Base-by-base conservation (phyloP, 2,888 invertebrate genomes). In the Campoplex capitator region DNA sequence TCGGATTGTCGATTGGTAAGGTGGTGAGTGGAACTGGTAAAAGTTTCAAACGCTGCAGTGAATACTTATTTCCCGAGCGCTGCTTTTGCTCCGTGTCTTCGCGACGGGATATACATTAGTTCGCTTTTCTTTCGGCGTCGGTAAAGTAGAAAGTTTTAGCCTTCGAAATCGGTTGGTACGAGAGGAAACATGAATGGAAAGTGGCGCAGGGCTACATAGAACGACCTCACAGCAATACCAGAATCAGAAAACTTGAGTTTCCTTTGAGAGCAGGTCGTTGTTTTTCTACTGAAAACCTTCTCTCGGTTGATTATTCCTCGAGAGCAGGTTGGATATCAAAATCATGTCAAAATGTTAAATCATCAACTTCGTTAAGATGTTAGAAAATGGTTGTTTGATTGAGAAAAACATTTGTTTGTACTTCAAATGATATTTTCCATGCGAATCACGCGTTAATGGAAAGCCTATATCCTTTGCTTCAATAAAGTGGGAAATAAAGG, bases 1-100 rank as follows among this genome's bases (percentile, higher is more conserved):
- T 81, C 76, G 77, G n/a, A 58, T 45, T 77, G 38, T 74, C 77
- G 74, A 56, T 74, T 58, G 80, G 80, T 81, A 84, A 86, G 56
- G n/a, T 65, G 83, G 70, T 80, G 67, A 84, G 67, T 23, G 6
- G 18, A 45, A 54, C 32, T 16, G 62, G 62, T 62, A 45, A 70
- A 83, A 75, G 84, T 76, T 68, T 73, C 38, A 16, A 56, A 35
- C 51, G 58, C 65, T 6, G 75, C 82, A 45, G 74, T 38, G 42
- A 79, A 79, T 62, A 45, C 76, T 79, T 82, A 32, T 83, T 67
- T 71, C 76, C 62, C 62, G 45, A 45, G 42, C 54, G 62, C 62
- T 62, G 62, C 62, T 58, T 58, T 28, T 42, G 18, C 62, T 18
- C 23, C 6, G 54, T 38, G 32, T 23, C 38, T 38, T 13, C 3